Evolutionary conservation across 2,888 invertebrate species (phyloP), one percentile per base, ranked within the genome.

Genomic region (Seira sanloemensis): DNA sequence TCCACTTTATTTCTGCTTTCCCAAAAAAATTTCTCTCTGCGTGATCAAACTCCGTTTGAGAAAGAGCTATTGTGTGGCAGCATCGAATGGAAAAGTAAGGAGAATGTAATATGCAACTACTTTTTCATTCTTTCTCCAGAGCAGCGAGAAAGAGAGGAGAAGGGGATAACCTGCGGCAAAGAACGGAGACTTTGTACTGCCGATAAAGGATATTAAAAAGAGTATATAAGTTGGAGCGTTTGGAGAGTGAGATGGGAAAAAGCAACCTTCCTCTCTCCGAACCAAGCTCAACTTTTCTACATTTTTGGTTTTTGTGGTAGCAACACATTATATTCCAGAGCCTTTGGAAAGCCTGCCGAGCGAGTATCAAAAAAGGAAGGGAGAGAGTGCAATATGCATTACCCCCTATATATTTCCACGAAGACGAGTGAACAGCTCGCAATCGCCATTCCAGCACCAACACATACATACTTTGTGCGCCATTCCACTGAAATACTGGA

Each of bases 281-380:
- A 12, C 37, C 37, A 37, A 37, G n/a, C 37, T 37, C 37, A 4
- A 37, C 37, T 37, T 37, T 12, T 4, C 16, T 76, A 46, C 72
- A 27, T 50, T 25, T 37, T 54, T 78, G 78, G 69, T 78, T 69
- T 75, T 75, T 21, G 74, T 75, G 74, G 74, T 75, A 75, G 74
- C 74, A 75, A 75, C 74, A 75, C 74, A 72, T 7, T 37, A 37
- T 37, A 37, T 37, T 37, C 37, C 37, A 37, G n/a, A 12, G 37
- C 37, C 37, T 37, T 37, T 37, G n/a, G n/a, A n/a, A n/a, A n/a
- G n/a, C n/a, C n/a, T n/a, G n/a, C n/a, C n/a, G n/a, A n/a, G n/a
- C n/a, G n/a, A n/a, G n/a, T n/a, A n/a, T n/a, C n/a, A n/a, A n/a
- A n/a, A n/a, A n/a, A n/a, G n/a, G n/a, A n/a, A n/a, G n/a, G n/a